Conservation (phyloP, 1,140 invertebrate species). For the Drosophila carrolli region DNA sequence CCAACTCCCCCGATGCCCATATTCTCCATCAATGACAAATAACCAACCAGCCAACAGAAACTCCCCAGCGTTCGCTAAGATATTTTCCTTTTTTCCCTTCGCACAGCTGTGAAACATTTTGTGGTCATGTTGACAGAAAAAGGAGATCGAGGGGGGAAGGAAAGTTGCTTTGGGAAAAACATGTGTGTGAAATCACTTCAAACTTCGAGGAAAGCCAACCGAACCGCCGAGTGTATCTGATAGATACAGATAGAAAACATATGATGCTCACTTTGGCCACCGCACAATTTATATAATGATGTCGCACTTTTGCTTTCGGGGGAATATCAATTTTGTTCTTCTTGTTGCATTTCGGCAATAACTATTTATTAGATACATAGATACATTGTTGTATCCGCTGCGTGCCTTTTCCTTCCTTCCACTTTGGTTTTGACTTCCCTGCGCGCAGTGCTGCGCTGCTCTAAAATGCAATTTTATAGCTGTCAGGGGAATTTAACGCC, state of each 20-base stretch:
- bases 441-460: constrained; percentile 43
- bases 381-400: constrained; percentile 66
- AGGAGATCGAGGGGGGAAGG: background rate
- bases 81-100: constrained; percentile 25
- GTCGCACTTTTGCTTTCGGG: constrained; percentile 73
- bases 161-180: constrained; percentile 53
- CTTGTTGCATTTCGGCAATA: constrained; percentile 70
- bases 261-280: constrained; percentile 66
- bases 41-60: constrained; percentile 54
- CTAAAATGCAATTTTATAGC: constrained; percentile 83
- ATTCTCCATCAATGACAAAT: constrained; percentile 64
- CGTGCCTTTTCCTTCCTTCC: constrained; percentile 26
- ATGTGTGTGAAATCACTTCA: constrained; percentile 81
- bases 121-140: constrained; percentile 69
- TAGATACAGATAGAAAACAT: constrained; percentile 81
- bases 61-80: constrained; percentile 20
- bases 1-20: constrained; percentile 30
- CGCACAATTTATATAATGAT: constrained; percentile 82
- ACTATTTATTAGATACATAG: constrained; percentile 82
- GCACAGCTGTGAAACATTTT: constrained; percentile 78
- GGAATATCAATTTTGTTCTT: constrained; percentile 79
- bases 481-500: constrained; percentile 82
- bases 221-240: constrained; percentile 64
- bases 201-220: constrained; percentile 38
- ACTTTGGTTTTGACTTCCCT: constrained; percentile 36